Conservation (phyloP, 2,797 vertebrate species). For the Pogonophryne albipinna region DNA sequence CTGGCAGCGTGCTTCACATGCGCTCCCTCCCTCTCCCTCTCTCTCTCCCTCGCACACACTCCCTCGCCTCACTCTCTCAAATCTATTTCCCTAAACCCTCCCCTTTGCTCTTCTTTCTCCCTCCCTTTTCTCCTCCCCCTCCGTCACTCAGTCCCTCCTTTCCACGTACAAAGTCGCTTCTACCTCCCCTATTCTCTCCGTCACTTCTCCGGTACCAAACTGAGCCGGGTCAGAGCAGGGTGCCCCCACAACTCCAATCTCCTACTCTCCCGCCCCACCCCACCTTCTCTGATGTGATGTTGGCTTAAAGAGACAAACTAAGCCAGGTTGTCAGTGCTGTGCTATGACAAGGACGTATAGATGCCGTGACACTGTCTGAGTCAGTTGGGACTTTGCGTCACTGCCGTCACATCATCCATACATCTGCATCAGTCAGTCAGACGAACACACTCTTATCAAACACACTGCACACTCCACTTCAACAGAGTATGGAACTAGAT, state of each 20-base stretch:
- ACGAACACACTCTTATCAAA: not conserved
- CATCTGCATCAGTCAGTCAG: slow-evolving; percentile 16
- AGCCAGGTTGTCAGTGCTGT: slow-evolving; percentile 45
- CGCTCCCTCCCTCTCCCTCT: slow-evolving; percentile 48
- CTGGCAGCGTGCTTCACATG: slow-evolving; percentile 76
- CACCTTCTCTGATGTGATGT: slow-evolving; percentile 64
- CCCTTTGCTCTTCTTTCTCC: slow-evolving; percentile 63
- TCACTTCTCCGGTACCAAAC: not conserved
- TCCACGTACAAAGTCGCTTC: slow-evolving; percentile 51
- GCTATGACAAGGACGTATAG: slow-evolving; percentile 60
- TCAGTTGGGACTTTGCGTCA: slow-evolving; percentile 49
- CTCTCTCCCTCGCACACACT: not conserved
- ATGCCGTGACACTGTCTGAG: slow-evolving; percentile 57
- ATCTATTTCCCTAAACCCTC: slow-evolving; percentile 77
- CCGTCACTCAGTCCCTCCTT: slow-evolving; percentile 73
- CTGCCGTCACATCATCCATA: slow-evolving; percentile 5
- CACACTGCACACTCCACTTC: not conserved
- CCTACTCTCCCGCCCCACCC: not conserved
- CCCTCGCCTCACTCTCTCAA: slow-evolving; percentile 40
- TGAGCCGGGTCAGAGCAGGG: not conserved
- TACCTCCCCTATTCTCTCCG: slow-evolving; percentile 35
- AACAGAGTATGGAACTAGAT: not conserved
- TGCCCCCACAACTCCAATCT: not conserved
- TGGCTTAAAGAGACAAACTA: slow-evolving; percentile 80
- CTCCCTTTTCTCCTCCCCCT: slow-evolving; percentile 64